phyloP scores from a whole-genome alignment of 2,797 vertebrate genomes.

The Geotrypetes seraphini region DNA sequence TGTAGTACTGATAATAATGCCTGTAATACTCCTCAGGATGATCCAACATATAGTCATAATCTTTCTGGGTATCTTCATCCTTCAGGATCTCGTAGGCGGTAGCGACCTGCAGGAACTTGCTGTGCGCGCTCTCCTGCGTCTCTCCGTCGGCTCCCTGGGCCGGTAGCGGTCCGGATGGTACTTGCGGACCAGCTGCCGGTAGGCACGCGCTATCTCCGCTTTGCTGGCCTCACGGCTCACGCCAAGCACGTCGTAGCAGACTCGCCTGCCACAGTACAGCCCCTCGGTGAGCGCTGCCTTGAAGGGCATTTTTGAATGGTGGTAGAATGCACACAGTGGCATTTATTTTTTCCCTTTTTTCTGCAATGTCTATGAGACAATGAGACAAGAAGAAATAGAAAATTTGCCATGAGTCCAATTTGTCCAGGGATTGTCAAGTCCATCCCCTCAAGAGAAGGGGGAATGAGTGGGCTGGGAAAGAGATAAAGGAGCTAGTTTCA shows the following conservation, averaged over 20 bases:
- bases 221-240: conserved; percentile 75
- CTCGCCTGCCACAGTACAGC: conserved; percentile 79
- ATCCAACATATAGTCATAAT: conserved; percentile 96
- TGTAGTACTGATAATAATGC: conserved; percentile 92
- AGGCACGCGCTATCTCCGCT: conserved; percentile 80
- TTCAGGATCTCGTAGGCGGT: conserved; percentile 94
- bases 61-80: conserved; percentile 88
- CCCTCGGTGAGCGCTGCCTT: conserved; percentile 70
- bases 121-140: conserved; percentile 48
- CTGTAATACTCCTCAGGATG: conserved; percentile 93
- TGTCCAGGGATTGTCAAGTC: too few relatives aligned
- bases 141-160: conserved; percentile 29
- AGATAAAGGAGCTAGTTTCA: too few relatives aligned
- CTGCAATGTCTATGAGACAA: too few relatives aligned
- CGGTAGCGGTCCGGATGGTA: conserved; percentile 84
- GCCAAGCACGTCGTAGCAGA: conserved; percentile 90
- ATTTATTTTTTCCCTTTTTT: too few relatives aligned
- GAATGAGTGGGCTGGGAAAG: too few relatives aligned
- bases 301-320: too few relatives aligned
- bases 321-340: too few relatives aligned
- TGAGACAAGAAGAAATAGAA: too few relatives aligned
- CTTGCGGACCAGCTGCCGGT: conserved; percentile 83
- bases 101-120: conserved; percentile 76
- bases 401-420: too few relatives aligned
- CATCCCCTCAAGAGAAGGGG: too few relatives aligned